These are phyloP conservation scores for Erpetoichthys calabaricus DNA, from an alignment of 2,797 vertebrate species.

Conservation along the genomic window DNA sequence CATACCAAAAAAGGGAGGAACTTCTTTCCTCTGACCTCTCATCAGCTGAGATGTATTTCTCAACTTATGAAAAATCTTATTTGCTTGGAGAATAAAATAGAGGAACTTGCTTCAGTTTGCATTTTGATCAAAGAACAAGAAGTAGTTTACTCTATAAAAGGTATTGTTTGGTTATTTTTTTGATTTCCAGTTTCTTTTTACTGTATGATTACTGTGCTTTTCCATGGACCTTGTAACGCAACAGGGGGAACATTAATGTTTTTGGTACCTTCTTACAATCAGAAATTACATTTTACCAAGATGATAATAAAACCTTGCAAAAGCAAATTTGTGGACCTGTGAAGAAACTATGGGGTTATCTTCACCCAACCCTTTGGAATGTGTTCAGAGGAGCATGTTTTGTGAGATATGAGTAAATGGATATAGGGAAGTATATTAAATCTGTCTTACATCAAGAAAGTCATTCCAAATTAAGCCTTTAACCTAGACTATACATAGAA, in stretches of 20 bases:
- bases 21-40: constrained; percentile 56
- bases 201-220: constrained; percentile 10
- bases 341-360: too few species aligned
- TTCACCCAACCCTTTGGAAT: too few species aligned
- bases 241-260: background rate
- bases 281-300: too few species aligned
- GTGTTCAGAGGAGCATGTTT: too few species aligned
- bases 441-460: too few species aligned
- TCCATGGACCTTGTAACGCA: constrained; percentile 11
- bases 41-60: constrained; percentile 69
- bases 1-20: constrained; percentile 42
- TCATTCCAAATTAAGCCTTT: too few species aligned
- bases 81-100: constrained; percentile 62
- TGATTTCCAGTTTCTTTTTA: background rate
- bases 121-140: constrained; percentile 47
- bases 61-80: constrained; percentile 60
- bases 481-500: too few species aligned
- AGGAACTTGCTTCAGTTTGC: constrained; percentile 54
- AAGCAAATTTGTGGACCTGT: too few species aligned
- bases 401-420: too few species aligned
- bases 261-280: too few species aligned
- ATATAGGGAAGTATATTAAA: too few species aligned
- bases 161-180: constrained; percentile 33
- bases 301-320: too few species aligned
- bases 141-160: constrained; percentile 49